Base-by-base conservation (phyloP, 2,113 vertebrate genomes). In the Brevimyrus niger region DNA sequence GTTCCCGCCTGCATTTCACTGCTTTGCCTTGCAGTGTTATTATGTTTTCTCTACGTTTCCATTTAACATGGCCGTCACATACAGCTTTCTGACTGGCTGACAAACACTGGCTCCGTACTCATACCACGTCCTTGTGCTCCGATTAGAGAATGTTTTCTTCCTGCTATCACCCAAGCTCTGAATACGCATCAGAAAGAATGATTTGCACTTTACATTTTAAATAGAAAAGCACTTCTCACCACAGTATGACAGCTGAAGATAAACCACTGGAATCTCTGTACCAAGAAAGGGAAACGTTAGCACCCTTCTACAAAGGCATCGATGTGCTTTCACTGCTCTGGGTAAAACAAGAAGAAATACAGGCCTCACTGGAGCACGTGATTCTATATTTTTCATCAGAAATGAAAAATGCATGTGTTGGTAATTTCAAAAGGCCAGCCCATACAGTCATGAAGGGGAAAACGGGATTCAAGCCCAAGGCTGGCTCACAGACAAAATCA, bases 61-160 rank as follows among this genome's bases (percentile, higher is more conserved):
- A 42, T 48, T 58, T 27, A 80, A 38, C 13, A 50, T 38, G 86
- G 31, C 50, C 3, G 51, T 87, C 87, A 42, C 85, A 42, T 23
- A 19, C 27, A 21, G 55, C 21, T 55, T 21, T 44, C 53, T 61
- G 86, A 87, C 53, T 61, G 53, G 35, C 51, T 23, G 86, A 44
- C 86, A 87, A 87, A 38, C 31, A 55, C 53, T 35, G 38, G 15
- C 51, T 87, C 55, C 38, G 19, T 46, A 23, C 35, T 44, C 42
- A 17, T 31, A 65, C 53, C 35, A 46, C 31, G 8, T 50, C 65
- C 42, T 46, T 44, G 42, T 87, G 47, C 87, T 46, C 38, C 9
- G 53, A 61, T 87, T 87, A 87, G 55, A 61, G 53, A 19, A 61
- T 65, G 85, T 86, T 31, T 85, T 51, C 35, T 27, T 46, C 87